Percentiles rank a stretch among this genome's conserved stretches.
Conservation (phyloP, 2,888 invertebrate genomes). For the Himalopsyche kuldschensis region DNA sequence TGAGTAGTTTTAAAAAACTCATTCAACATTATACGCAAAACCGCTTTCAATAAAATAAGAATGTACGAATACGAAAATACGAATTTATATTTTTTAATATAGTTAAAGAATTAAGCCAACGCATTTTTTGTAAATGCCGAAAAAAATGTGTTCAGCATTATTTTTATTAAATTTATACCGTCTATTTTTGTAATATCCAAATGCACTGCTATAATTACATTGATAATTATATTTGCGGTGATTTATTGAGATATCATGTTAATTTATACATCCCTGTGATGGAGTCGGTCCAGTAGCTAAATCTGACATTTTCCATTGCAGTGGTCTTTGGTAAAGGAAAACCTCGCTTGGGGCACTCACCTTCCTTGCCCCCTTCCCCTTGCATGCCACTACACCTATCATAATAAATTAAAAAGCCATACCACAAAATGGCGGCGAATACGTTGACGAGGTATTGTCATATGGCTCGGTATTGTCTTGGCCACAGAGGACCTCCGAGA, state of each 20-base stretch:
- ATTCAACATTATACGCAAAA: no score
- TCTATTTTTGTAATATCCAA: no score
- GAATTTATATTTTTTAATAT: no score
- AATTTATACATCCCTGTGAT: neutral
- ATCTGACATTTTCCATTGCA: neutral
- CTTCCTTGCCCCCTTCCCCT: neutral
- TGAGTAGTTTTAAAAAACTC: no score
- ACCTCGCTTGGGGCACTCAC: neutral
- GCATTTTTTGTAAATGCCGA: no score
- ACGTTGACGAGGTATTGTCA: slow-evolving; percentile 31
- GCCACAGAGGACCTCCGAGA: slow-evolving; percentile 1
- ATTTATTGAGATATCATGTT: neutral
- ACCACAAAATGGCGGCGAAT: slow-evolving; percentile 28
- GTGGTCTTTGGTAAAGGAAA: neutral
- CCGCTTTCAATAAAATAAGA: no score
- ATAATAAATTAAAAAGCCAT: slow-evolving; percentile 38
- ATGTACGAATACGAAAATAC: no score
- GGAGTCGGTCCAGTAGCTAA: slow-evolving; percentile 23
- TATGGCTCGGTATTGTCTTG: slow-evolving; percentile 6
- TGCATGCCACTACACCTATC: slow-evolving; percentile 8
- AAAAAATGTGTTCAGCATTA: no score
- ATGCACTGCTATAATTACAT: no score
- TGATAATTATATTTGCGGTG: no score
- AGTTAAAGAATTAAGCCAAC: no score
- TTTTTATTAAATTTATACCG: no score